Conservation (phyloP, 2,113 vertebrate species). For the Telmatochromis sp. region DNA sequence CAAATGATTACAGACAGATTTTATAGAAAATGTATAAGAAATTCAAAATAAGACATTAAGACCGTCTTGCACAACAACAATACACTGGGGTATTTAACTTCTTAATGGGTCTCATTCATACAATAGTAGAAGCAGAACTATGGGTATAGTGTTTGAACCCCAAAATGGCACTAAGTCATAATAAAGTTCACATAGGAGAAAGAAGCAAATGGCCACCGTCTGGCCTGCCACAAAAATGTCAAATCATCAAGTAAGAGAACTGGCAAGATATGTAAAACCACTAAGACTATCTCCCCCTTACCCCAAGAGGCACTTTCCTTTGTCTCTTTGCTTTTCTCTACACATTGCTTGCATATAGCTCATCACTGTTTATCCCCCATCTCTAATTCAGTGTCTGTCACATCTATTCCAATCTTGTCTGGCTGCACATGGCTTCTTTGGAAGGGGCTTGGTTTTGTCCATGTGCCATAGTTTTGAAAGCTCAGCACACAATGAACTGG, state of each 20-base stretch:
- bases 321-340: conserved; percentile 3
- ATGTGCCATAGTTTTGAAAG: conserved; percentile 35
- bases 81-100: background rate
- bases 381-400: conserved; percentile 10
- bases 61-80: background rate
- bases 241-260: conserved; percentile 45
- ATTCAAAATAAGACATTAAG: background rate
- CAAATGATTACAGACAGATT: background rate
- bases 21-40: background rate
- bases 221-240: conserved; percentile 39
- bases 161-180: background rate
- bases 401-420: conserved; percentile 23
- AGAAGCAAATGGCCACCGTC: conserved; percentile 23
- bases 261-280: conserved; percentile 14
- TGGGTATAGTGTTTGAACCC: background rate
- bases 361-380: background rate
- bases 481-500: conserved; percentile 49
- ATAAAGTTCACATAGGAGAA: conserved; percentile 46
- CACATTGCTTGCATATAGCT: conserved; percentile 8
- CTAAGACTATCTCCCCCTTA: background rate
- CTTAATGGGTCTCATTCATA: background rate
- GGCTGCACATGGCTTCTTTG: conserved; percentile 3
- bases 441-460: conserved; percentile 2
- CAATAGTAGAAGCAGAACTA: background rate
- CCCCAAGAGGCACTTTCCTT: background rate